These are phyloP conservation scores for Torymus auratus DNA, from an alignment of 2,888 invertebrate genomes.

Conservation along the genomic window DNA sequence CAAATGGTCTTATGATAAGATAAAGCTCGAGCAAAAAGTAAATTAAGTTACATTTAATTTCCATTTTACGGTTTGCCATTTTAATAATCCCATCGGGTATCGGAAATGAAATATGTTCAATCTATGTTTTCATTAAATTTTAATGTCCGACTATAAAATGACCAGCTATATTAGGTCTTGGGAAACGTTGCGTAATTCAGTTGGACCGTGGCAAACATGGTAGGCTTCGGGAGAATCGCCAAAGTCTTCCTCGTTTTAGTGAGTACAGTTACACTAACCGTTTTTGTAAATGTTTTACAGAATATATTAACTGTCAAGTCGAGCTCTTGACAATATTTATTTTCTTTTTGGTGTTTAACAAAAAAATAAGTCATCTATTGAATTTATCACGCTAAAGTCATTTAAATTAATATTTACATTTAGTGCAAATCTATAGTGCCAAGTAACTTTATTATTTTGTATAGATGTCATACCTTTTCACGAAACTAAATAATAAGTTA, in stretches of 20 bases:
- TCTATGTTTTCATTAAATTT: slow-evolving; percentile 36
- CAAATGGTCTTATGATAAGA: slow-evolving; percentile 6
- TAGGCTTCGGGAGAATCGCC: slow-evolving; percentile 1
- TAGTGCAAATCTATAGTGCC: background rate
- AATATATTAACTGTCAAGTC: background rate
- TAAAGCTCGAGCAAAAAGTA: background rate
- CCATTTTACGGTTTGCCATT: slow-evolving; percentile 24
- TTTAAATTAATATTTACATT: background rate
- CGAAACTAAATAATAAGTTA: too few species aligned
- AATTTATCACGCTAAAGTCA: too few species aligned
- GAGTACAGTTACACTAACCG: slow-evolving; percentile 8
- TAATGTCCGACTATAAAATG: slow-evolving; percentile 12
- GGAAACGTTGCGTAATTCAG: slow-evolving; percentile 12
- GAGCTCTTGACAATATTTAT: too few species aligned
- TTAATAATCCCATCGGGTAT: slow-evolving; percentile 9
- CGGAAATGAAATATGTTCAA: slow-evolving; percentile 22
- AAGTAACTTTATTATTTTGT: too few species aligned
- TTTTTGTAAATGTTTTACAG: background rate
- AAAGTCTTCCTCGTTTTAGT: slow-evolving; percentile 8
- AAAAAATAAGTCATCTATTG: too few species aligned
- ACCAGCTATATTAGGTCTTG: slow-evolving; percentile 18
- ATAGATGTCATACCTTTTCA: too few species aligned
- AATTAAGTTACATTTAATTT: slow-evolving; percentile 16
- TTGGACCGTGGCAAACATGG: slow-evolving; percentile 24
- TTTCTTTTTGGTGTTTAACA: too few species aligned